These are phyloP conservation scores for Macrocentrus cingulum DNA, from an alignment of 1,140 invertebrate genomes.

Conservation along the genomic window DNA sequence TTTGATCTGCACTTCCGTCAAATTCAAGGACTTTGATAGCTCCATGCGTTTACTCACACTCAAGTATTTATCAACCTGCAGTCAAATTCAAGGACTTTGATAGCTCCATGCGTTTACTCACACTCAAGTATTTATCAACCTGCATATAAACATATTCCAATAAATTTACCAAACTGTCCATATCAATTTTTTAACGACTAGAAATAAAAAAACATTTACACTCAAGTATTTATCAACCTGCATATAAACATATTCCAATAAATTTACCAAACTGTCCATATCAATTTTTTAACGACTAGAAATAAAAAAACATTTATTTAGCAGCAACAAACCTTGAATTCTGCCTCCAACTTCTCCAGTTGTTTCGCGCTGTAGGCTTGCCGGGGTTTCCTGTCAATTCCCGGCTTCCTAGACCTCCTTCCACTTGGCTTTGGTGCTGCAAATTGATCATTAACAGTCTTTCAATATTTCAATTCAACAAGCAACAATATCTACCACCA, in stretches of 20 bases:
- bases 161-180: not conserved
- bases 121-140: conserved; percentile 93
- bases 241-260: conserved; percentile 12
- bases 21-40: conserved; percentile 79
- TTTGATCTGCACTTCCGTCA: conserved; percentile 96
- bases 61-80: conserved; percentile 93
- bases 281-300: conserved; percentile 5
- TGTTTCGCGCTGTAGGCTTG: conserved; percentile 95
- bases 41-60: conserved; percentile 94
- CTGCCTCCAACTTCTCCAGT: conserved; percentile 82
- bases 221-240: conserved; percentile 92
- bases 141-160: conserved; percentile 39
- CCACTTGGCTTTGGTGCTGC: conserved; percentile 76
- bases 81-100: conserved; percentile 85
- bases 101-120: conserved; percentile 90
- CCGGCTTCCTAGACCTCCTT: conserved; percentile 78
- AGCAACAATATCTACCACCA: not conserved
- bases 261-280: not conserved
- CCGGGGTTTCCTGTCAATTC: conserved; percentile 87
- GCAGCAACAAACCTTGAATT: conserved; percentile 75
- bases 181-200: conserved; percentile 6
- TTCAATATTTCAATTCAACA: conserved; percentile 3
- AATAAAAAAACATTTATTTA: conserved; percentile 14
- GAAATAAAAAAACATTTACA: conserved; percentile 63
- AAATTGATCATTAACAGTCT: conserved; percentile 33